Base-by-base conservation (phyloP, 2,113 vertebrate species). In the Melanostigma gelatinosum region DNA sequence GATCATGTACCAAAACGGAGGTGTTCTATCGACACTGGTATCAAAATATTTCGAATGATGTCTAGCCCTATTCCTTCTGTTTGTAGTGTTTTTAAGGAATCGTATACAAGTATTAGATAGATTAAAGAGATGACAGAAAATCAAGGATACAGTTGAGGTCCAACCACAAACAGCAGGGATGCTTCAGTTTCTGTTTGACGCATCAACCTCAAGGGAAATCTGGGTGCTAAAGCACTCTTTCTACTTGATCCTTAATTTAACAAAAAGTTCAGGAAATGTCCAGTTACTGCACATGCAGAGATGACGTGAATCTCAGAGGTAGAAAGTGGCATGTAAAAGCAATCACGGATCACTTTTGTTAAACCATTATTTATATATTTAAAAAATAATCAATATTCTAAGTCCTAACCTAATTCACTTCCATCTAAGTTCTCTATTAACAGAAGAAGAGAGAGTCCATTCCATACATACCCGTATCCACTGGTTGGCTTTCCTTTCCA, bases 401-500 rank as follows among this genome's bases (percentile, higher is more conserved):
- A 24, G 20, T 77, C 20, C 20, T 24, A 24, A 48, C 24, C 20
- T n/a, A 3, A 52, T 22, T 69, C 3, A 18, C 29, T 40, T 50
- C 3, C 46, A 9, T 57, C 36, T 20, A 38, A 72, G 8, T 36
- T 58, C 16, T 36, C 13, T 54, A 27, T 27, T 29, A 48, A 69
- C 6, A 58, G 20, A 68, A 8, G 75, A n/a, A 54, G 32, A 73
- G 16, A 57, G 55, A 74, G 55, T n/a, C 18, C 1, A 24, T 6
- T 71, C 24, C 79, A 27, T 96, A 99, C 79, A 27, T 96, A 99
- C 98, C 92, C 72, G 89, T 91, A 97, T 93, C 97, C 97, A 98
- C 82, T 93, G 94, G 92, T 97, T 99, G 82, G 96, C 95, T 90
- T 96, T 96, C 65, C 83, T 82, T 91, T 98, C 96, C 88, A 96